Evolutionary conservation across 1,140 invertebrate species (phyloP), one percentile per base, ranked within the genome.

Genomic region (Musca domestica): DNA sequence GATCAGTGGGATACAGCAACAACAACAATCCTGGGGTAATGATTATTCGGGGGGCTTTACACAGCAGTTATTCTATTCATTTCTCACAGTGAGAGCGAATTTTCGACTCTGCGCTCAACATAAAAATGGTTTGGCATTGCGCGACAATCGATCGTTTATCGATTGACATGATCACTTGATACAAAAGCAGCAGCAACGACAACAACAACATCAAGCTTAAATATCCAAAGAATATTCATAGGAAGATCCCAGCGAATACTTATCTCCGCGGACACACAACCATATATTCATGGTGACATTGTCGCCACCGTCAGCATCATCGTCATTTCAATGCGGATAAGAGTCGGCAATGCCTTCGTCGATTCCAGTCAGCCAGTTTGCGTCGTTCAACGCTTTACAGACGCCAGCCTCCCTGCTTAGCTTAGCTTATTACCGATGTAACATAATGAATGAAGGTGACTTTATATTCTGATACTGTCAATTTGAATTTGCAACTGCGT

Each of bases 111-210:
- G 2, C n/a, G 52, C n/a, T 27, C n/a, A 56, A n/a, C 22, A n/a
- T 25, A 27, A 56, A 56, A 27, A 27, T 56, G 22, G 15, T 23
- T 56, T 25, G 23, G 52, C 19, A 61, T 61, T 61, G 56, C 34
- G 56, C 56, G n/a, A 66, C 64, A 66, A 66, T 66, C 64, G 64
- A 66, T 66, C 64, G 64, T 66, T 66, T 66, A 66, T 66, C 64
- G 47, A 51, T 48, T 66, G 64, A 66, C 64, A 66, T 66, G 64
- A 66, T 66, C 64, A 51, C 47, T 66, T 61, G 27, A 61, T 61
- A 30, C 56, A 30, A 48, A 48, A 61, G 27, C 20, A 41, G 10
- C 34, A 41, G 12, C 34, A 5, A 41, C 56, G 41, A 61, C 52
- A 27, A 51, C 4, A 9, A 51, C 17, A 19, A 51, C 48, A 51